Base-by-base conservation (phyloP, 2,113 vertebrate species). In the Phocoena phocoena region DNA sequence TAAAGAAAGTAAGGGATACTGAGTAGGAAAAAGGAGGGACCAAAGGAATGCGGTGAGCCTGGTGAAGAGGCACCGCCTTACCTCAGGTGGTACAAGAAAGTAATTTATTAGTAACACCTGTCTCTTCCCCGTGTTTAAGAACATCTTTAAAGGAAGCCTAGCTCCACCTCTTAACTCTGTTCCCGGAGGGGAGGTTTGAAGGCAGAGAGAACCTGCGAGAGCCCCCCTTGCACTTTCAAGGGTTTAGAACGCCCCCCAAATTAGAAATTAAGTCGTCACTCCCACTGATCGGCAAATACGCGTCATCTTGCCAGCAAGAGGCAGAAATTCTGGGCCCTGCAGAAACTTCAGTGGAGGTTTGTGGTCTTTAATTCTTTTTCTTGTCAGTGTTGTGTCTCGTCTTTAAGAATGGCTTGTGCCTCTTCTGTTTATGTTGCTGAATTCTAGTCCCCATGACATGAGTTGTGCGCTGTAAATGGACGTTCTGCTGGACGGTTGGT, bases 211-310 rank as follows among this genome's bases (percentile, higher is more conserved):
- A 5, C 15, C 8, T 3, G 3, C 25, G 21, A 18, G 81, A 50
- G 17, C 9, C 23, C 44, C 23, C 23, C 36, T 4, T 50, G 5
- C 50, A 36, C 5, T 23, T 38, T 36, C 0, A 8, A 26, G 36
- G 44, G 33, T n/a, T 44, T 36, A 23, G 87, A 71, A 47, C 6
- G 18, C 31, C 33, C 6, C 74, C 28, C 23, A 47, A 26, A 2
- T 18, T 76, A 82, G 38, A 47, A 44, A 47, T 33, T 31, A 36
- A 44, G 6, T 53, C 11, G 2, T 8, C 26, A 21, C 31, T 68
- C 65, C 10, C 1, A 8, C 14, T 11, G 23, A 12, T 4, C 31
- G 14, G 47, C 21, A 80, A 20, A 5, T 8, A 6, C 0, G 58
- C 11, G 33, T 79, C 38, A 0, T 82, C 55, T 82, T 87, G 63